phyloP scores from a whole-genome alignment of 2,797 vertebrate genomes.

The Aphelocoma californica region DNA sequence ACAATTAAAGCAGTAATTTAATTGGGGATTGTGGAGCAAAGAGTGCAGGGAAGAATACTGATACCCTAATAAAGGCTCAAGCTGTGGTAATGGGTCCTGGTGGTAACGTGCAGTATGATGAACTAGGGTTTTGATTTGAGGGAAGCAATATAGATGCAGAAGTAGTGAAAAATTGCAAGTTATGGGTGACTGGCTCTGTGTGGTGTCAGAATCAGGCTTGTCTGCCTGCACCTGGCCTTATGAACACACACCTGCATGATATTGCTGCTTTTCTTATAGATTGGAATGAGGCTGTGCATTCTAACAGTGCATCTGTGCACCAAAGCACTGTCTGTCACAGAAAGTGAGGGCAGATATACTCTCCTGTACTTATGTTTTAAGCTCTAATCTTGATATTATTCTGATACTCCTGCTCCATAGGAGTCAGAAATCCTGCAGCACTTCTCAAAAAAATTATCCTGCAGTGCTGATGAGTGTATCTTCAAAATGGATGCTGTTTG shows the following conservation, averaged over 20 bases:
- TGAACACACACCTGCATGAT: background rate
- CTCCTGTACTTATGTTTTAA: background rate
- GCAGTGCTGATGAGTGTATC: slow-evolving; percentile 30
- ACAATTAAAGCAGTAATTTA: slow-evolving; percentile 64
- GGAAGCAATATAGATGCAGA: background rate
- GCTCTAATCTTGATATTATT: slow-evolving; percentile 20
- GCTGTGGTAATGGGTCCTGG: slow-evolving; percentile 46
- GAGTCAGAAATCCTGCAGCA: slow-evolving; percentile 28
- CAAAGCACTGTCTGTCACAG: background rate
- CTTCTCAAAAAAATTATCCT: background rate
- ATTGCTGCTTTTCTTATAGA: background rate
- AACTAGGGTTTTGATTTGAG: slow-evolving; percentile 10
- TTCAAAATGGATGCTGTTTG: slow-evolving; percentile 28
- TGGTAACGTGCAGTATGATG: slow-evolving; percentile 4
- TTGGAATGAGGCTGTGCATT: background rate
- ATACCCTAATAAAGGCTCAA: slow-evolving; percentile 60
- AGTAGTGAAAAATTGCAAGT: background rate
- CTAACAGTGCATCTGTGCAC: background rate
- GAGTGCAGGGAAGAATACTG: slow-evolving; percentile 55
- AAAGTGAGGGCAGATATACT: background rate
- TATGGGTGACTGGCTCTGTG: background rate
- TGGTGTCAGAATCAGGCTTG: background rate
- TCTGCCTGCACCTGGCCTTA: background rate
- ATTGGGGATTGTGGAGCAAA: slow-evolving; percentile 47
- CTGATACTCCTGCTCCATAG: slow-evolving; percentile 11